Base-by-base conservation (phyloP, 2,797 vertebrate species). In the Sandelia bainsii region DNA sequence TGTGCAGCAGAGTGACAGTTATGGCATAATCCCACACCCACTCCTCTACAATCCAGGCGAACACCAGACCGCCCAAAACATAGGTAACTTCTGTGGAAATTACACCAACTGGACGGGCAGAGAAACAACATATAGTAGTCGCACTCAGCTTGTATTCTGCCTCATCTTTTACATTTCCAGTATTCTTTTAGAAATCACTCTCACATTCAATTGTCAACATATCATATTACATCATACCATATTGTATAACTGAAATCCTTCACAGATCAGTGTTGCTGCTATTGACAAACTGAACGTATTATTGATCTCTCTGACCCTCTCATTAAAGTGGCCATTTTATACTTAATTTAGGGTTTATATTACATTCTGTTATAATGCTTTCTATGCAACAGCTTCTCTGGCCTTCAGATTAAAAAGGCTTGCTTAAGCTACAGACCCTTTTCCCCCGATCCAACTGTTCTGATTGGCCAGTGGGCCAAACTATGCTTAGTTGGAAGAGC, bases 11-110 rank as follows among this genome's bases (percentile, higher is more conserved):
- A 32, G 96, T 97, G 86, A 97, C 90, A 19, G 96, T 97, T 83
- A 97, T 91, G 74, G 94, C 96, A 19, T 98, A 97, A 86, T 97
- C 96, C 96, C 96, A 98, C 65, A 97, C 94, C 93, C 96, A 97
- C 90, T 98, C 96, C 91, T 97, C 96, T 57, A 97, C 96, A 42
- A 97, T 92, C 86, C 95, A 94, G 37, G 94, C 94, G 50, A 97
- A 98, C 37, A 97, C 79, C 75, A 96, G 89, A 45, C 96, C 95
- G 40, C 95, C 94, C 69, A 95, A 14, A 51, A 96, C 73, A 75
- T 94, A 97, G 16, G 95, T 97, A 75, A 95, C 90, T 87, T 98
- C 96, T 80, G 94, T 89, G 59, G 96, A 97, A 75, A 97, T 93
- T 27, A 97, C 92, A 82, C 96, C 93, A 63, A 95, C 96, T 98